phyloP scores from a whole-genome alignment of 2,797 vertebrate species.

The Gadopsis marmoratus region DNA sequence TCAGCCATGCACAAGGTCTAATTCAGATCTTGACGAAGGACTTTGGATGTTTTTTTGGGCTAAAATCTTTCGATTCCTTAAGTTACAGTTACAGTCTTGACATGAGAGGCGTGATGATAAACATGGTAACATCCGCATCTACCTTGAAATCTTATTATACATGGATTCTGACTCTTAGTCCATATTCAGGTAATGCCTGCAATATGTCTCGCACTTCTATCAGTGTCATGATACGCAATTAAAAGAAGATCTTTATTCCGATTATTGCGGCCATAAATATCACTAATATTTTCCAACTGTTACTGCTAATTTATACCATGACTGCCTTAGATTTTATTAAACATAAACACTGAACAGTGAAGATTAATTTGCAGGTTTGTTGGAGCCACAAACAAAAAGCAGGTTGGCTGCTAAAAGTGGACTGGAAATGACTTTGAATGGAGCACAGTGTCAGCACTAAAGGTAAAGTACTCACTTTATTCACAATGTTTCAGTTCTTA shows the following conservation, averaged over 20 bases:
- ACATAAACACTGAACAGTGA: background rate
- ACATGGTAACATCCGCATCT: background rate
- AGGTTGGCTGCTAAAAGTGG: background rate
- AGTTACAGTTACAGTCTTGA: background rate
- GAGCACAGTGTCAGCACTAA: background rate
- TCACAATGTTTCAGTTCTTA: background rate
- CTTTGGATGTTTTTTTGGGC: background rate
- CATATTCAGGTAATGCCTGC: background rate
- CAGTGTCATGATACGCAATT: background rate
- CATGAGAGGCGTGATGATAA: background rate
- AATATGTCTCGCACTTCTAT: background rate
- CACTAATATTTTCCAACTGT: no score
- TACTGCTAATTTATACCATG: background rate
- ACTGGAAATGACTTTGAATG: background rate
- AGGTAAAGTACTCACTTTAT: slow-evolving; percentile 2
- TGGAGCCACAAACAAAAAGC: slow-evolving; percentile 3
- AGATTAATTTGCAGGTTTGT: background rate
- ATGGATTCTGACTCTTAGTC: background rate
- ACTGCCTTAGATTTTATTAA: background rate
- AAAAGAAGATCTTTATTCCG: background rate
- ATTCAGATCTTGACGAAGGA: slow-evolving; percentile 21
- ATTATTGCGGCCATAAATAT: background rate
- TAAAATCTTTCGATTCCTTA: background rate
- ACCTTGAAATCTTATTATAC: background rate
- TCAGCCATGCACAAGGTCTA: slow-evolving; percentile 5